These are phyloP conservation scores for Petromus typicus DNA, from an alignment of 2,113 vertebrate species.

Conservation along the genomic window DNA sequence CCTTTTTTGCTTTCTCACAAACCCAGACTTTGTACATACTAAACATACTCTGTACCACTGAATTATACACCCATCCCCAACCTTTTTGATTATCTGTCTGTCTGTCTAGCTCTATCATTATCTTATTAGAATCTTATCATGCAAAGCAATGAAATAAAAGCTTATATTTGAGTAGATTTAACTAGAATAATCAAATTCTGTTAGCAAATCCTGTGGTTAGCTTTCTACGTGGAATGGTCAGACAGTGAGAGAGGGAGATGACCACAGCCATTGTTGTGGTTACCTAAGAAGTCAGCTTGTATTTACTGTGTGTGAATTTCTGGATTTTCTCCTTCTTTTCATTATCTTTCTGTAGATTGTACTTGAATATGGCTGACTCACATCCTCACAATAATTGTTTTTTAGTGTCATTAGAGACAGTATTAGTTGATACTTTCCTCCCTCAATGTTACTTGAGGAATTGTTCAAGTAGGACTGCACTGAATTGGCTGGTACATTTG, in stretches of 20 bases:
- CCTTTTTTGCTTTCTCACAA: not conserved
- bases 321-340: not conserved
- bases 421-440: not conserved
- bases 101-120: not conserved
- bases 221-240: not conserved
- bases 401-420: not conserved
- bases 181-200: not conserved
- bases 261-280: not conserved
- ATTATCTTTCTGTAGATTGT: conserved; percentile 29
- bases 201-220: not conserved
- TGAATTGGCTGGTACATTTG: not conserved
- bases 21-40: not conserved
- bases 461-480: not conserved
- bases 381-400: not conserved
- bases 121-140: not conserved
- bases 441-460: not conserved
- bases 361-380: not conserved
- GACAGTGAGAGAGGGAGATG: not conserved
- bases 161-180: conserved; percentile 20
- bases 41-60: not conserved
- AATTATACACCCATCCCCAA: not conserved
- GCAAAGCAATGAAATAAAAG: conserved; percentile 15
- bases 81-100: not conserved
- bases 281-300: not conserved
- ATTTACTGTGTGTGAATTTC: not conserved